phyloP scores from a whole-genome alignment of 2,797 vertebrate species.

The Cetoscarus ocellatus region DNA sequence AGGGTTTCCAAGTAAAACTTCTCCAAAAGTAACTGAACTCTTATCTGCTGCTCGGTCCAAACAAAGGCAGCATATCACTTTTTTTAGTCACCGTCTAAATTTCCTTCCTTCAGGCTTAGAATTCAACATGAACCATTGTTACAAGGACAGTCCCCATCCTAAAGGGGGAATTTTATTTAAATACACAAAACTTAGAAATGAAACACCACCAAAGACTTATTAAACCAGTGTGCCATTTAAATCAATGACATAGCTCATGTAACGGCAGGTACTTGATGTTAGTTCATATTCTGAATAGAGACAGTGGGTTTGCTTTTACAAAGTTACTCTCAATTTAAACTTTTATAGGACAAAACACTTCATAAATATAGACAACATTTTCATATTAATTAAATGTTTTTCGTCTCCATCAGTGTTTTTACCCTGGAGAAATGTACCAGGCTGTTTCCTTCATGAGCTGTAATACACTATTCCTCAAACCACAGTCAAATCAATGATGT shows the following conservation, averaged over 20 bases:
- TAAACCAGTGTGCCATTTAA: no score
- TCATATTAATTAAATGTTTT: neutral
- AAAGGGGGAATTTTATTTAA: neutral
- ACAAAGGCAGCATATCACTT: neutral
- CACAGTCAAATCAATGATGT: neutral
- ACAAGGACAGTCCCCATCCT: neutral
- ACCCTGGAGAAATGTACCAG: neutral
- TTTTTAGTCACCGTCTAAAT: no score
- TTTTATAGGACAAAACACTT: neutral
- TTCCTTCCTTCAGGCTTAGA: neutral
- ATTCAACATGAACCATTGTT: neutral
- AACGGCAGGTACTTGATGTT: no score
- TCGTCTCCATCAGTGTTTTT: neutral
- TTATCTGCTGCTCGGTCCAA: neutral
- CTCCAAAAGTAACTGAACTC: neutral
- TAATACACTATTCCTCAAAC: neutral
- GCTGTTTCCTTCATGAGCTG: neutral
- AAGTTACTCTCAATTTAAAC: neutral
- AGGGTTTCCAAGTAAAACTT: neutral
- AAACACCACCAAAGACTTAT: no score
- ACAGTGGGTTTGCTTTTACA: neutral
- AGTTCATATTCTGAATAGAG: no score
- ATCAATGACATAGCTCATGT: no score
- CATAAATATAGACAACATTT: neutral
- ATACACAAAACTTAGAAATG: neutral